These are phyloP conservation scores for Drosophila busckii DNA, from an alignment of 1,140 invertebrate species.

Conservation along the genomic window DNA sequence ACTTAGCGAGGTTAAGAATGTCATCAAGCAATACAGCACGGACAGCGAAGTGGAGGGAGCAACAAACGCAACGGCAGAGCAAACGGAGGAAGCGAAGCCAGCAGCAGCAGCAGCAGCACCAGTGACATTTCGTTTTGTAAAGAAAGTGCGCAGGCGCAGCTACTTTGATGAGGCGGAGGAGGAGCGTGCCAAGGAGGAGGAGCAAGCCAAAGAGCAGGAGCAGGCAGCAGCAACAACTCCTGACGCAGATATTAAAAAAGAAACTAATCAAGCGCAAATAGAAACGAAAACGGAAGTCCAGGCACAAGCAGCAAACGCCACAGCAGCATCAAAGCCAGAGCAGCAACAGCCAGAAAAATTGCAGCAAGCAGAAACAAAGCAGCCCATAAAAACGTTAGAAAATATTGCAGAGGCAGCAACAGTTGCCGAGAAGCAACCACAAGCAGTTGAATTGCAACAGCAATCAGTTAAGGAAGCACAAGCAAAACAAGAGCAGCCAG, in stretches of 20 bases:
- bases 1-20: conserved; percentile 64
- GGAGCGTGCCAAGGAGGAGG: conserved; percentile 3
- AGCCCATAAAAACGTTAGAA: not conserved
- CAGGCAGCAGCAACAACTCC: not conserved
- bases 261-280: not conserved
- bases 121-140: conserved; percentile 66
- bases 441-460: not conserved
- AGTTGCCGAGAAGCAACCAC: not conserved
- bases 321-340: not conserved
- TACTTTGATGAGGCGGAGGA: conserved; percentile 65
- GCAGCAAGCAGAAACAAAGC: not conserved
- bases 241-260: no score
- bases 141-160: conserved; percentile 59
- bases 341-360: not conserved
- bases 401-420: no score
- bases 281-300: not conserved
- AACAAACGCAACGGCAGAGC: conserved; percentile 3
- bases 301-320: not conserved
- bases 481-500: not conserved
- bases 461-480: not conserved
- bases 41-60: conserved; percentile 49
- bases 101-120: conserved; percentile 17
- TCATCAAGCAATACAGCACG: conserved; percentile 71
- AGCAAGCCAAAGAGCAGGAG: not conserved
- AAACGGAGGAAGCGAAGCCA: no score